These are phyloP conservation scores for Eulemur mongoz DNA, from an alignment of 2,797 vertebrate genomes.

Conservation along the genomic window DNA sequence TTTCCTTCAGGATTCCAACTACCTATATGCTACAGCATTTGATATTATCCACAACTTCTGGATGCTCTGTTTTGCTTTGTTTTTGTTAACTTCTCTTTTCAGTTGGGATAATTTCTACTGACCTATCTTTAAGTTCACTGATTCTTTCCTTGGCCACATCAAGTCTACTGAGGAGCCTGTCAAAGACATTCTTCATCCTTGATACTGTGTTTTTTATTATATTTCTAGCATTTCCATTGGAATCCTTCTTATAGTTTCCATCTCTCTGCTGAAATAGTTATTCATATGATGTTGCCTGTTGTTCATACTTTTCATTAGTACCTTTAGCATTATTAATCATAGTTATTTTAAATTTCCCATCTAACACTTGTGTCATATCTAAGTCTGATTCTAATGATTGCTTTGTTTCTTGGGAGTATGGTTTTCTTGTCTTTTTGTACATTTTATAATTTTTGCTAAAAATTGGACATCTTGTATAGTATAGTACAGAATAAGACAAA, in stretches of 20 bases:
- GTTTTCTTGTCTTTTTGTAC: background rate
- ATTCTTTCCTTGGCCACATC: background rate
- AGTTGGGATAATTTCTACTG: background rate
- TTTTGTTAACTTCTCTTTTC: background rate
- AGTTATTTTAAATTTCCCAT: background rate
- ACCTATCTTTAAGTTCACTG: background rate
- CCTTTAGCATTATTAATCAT: background rate
- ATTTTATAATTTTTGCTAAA: background rate
- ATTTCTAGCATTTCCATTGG: background rate
- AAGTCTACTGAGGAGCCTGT: background rate
- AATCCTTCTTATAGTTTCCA: background rate
- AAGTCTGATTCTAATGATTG: background rate
- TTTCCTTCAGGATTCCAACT: background rate
- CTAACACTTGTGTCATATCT: background rate
- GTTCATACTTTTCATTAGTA: background rate
- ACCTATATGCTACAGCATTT: background rate
- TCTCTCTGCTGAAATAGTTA: background rate
- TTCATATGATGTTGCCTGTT: background rate
- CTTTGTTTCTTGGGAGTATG: background rate
- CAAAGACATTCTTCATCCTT: background rate
- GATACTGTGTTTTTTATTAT: background rate
- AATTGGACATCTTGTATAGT: background rate
- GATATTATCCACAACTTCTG: background rate
- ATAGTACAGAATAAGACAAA: background rate
- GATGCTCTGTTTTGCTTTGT: background rate